Percentiles rank a stretch among this genome's conserved stretches.
Conservation (phyloP, 2,888 invertebrate genomes). For the Azorinus chamasolen region DNA sequence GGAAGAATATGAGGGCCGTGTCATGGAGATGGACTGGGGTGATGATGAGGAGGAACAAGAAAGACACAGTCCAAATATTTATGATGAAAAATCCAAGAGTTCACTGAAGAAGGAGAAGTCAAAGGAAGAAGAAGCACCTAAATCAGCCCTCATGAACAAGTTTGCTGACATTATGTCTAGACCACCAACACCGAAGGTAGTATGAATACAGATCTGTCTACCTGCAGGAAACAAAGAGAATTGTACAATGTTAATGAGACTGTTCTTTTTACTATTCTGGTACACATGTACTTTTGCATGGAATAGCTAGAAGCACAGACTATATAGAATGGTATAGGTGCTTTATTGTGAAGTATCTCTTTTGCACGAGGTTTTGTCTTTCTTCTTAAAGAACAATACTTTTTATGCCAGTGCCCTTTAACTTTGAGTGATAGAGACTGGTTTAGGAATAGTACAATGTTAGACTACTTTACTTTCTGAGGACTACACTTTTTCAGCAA, state of each 20-base stretch:
- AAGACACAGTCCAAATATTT: slow-evolving; percentile 49
- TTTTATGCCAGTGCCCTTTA: too few relatives aligned
- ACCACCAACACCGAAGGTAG: slow-evolving; percentile 69
- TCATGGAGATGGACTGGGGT: slow-evolving; percentile 72
- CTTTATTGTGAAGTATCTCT: too few relatives aligned
- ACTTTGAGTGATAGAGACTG: too few relatives aligned
- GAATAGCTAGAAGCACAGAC: too few relatives aligned
- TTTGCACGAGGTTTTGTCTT: too few relatives aligned
- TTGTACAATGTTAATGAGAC: neutral
- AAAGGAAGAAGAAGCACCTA: slow-evolving; percentile 31
- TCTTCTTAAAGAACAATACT: too few relatives aligned
- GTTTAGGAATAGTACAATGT: too few relatives aligned
- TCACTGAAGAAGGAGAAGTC: slow-evolving; percentile 63
- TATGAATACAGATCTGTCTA: neutral
- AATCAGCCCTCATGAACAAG: slow-evolving; percentile 73
- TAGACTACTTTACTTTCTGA: too few relatives aligned
- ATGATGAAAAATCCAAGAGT: slow-evolving; percentile 46
- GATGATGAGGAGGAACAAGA: slow-evolving; percentile 72
- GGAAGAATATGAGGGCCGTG: slow-evolving; percentile 61
- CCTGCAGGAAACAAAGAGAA: neutral
- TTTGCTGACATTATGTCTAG: slow-evolving; percentile 77
- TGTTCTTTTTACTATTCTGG: too few relatives aligned
- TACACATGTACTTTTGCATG: too few relatives aligned
- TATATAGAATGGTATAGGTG: too few relatives aligned
- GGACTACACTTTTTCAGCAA: too few relatives aligned